These are phyloP conservation scores for Antheraea pernyi DNA, from an alignment of 1,140 invertebrate species.

Conservation along the genomic window DNA sequence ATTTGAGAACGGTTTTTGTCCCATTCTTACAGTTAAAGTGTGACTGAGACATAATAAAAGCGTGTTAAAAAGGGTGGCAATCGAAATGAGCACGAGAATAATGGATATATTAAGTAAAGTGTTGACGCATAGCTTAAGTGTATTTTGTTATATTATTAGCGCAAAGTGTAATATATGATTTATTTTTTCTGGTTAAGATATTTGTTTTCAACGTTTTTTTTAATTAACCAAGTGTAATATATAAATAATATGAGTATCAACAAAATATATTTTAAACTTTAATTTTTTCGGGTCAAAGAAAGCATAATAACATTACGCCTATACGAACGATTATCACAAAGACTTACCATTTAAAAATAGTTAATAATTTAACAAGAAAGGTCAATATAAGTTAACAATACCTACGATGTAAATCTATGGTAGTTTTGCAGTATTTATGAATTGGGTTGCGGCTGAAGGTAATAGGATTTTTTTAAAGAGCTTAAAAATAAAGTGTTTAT, in stretches of 20 bases:
- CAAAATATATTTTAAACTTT: neutral
- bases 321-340: too few species aligned
- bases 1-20: neutral
- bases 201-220: constrained; percentile 37
- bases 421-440: neutral
- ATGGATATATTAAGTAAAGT: constrained; percentile 9
- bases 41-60: neutral
- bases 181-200: constrained; percentile 47
- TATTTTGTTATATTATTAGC: constrained; percentile 70
- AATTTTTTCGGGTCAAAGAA: neutral
- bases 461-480: too few species aligned
- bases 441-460: neutral
- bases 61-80: neutral
- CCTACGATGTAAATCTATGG: too few species aligned
- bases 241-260: constrained; percentile 29
- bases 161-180: constrained; percentile 65
- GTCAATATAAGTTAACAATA: too few species aligned
- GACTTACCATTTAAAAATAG: too few species aligned
- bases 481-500: too few species aligned
- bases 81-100: neutral
- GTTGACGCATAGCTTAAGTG: constrained; percentile 66
- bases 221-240: constrained; percentile 46
- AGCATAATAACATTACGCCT: neutral
- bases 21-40: neutral
- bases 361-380: too few species aligned